Percentiles rank a stretch among this genome's conserved stretches.
Conservation (phyloP, 2,888 invertebrate species). For the Cecidostiba fungosa region DNA sequence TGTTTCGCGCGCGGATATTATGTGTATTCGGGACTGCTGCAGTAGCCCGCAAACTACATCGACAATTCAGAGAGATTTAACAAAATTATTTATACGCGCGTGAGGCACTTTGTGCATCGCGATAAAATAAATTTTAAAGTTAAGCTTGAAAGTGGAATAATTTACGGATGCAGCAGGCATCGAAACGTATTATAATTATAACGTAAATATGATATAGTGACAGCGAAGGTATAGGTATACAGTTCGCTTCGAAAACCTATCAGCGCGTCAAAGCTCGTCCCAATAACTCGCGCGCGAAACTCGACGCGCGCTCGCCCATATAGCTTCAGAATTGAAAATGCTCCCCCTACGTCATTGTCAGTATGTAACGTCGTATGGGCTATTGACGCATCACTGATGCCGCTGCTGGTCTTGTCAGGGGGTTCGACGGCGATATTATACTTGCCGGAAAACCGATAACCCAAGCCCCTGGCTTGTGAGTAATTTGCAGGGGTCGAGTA, state of each 20-base stretch:
- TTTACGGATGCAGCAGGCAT: not conserved
- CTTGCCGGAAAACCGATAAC: conserved; percentile 2
- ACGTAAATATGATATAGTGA: not conserved
- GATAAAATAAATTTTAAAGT: not conserved
- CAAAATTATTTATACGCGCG: not conserved
- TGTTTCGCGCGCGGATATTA: not conserved
- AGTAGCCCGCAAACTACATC: too few relatives aligned
- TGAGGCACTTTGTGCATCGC: not conserved
- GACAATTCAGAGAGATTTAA: not conserved
- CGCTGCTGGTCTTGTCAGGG: conserved; percentile 1
- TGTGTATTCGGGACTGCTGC: too few relatives aligned
- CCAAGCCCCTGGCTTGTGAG: not conserved
- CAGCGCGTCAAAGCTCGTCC: conserved; percentile 27
- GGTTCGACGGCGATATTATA: not conserved
- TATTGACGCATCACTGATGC: conserved; percentile 15
- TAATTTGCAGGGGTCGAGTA: not conserved
- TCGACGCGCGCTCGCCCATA: not conserved
- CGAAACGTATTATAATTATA: not conserved
- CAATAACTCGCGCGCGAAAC: conserved; percentile 20
- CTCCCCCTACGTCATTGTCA: conserved; percentile 16
- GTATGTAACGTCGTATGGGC: conserved; percentile 1
- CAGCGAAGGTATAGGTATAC: not conserved
- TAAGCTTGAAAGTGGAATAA: not conserved
- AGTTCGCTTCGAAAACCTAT: not conserved
- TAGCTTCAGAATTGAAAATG: conserved; percentile 14